A percentile compares a stretch with the other conserved stretches of the same genome.
Conservation (phyloP, 2,888 invertebrate species). For the Anaspis maculata region DNA sequence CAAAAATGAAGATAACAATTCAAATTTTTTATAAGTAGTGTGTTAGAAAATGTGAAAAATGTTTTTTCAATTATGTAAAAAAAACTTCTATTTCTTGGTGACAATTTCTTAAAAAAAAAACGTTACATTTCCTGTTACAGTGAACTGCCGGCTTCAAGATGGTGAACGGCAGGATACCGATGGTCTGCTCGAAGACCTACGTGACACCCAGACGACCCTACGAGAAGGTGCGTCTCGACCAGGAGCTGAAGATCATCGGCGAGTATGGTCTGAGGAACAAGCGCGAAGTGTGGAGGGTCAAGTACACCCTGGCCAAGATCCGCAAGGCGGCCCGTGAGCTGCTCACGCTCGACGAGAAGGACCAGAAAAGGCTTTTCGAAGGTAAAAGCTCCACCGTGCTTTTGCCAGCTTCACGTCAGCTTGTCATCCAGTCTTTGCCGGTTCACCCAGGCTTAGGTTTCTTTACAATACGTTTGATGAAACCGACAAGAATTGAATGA, state of each 20-base stretch:
- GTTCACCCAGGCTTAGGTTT: no score
- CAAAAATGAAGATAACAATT: no score
- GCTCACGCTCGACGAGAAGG: constrained; percentile 97
- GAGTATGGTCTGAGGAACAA: constrained; percentile 99
- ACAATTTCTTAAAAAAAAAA: no score
- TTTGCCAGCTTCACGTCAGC: no score
- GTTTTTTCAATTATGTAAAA: no score
- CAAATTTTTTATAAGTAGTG: no score
- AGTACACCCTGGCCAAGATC: constrained; percentile 96
- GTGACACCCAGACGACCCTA: constrained; percentile 98
- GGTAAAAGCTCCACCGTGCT: no score
- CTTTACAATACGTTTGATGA: no score
- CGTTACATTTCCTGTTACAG: constrained; percentile 8
- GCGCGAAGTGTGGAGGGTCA: constrained; percentile 99
- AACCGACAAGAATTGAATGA: no score
- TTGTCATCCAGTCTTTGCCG: no score
- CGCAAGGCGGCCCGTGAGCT: constrained; percentile 98
- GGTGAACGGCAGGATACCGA: constrained; percentile 89
- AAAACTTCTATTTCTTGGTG: no score
- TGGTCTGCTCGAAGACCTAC: constrained; percentile 95
- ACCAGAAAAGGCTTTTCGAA: constrained; percentile 95
- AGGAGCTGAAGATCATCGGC: constrained; percentile 98
- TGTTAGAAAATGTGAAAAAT: no score
- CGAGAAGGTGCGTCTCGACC: constrained; percentile 99
- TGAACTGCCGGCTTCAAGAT: constrained; percentile 47